A percentile compares a stretch with the other conserved stretches of the same genome.
Evolutionary conservation across 2,113 vertebrate genomes (phyloP).

Genomic region (Rhinopomastus cyanomelas): DNA sequence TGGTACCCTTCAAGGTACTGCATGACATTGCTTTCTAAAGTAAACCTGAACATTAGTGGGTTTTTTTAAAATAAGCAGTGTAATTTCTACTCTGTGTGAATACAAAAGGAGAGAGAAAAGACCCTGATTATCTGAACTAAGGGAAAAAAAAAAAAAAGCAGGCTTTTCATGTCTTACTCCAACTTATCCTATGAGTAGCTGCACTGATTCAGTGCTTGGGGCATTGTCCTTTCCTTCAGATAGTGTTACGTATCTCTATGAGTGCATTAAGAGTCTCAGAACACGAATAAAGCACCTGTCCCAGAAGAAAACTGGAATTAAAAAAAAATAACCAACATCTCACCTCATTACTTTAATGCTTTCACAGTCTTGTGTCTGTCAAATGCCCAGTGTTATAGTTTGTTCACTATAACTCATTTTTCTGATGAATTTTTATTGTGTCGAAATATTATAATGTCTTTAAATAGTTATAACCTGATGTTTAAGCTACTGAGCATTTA

Average conservation of each 20-base stretch:
- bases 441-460: conserved; percentile 12
- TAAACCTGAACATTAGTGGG: neutral
- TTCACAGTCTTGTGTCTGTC: neutral
- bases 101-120: neutral
- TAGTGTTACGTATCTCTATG: neutral
- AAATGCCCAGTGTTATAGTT: neutral
- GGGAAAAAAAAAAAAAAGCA: neutral
- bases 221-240: neutral
- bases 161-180: neutral
- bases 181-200: neutral
- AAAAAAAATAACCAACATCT: neutral
- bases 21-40: neutral
- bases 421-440: neutral
- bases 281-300: neutral
- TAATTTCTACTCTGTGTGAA: neutral
- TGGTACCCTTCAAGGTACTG: neutral
- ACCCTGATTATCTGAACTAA: neutral
- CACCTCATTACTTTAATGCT: neutral
- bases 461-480: conserved; percentile 26
- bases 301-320: neutral
- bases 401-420: neutral
- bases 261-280: neutral
- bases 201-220: neutral
- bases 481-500: conserved; percentile 11
- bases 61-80: neutral